phyloP scores from a whole-genome alignment of 2,797 vertebrate species.

The Typhlichthys subterraneus region DNA sequence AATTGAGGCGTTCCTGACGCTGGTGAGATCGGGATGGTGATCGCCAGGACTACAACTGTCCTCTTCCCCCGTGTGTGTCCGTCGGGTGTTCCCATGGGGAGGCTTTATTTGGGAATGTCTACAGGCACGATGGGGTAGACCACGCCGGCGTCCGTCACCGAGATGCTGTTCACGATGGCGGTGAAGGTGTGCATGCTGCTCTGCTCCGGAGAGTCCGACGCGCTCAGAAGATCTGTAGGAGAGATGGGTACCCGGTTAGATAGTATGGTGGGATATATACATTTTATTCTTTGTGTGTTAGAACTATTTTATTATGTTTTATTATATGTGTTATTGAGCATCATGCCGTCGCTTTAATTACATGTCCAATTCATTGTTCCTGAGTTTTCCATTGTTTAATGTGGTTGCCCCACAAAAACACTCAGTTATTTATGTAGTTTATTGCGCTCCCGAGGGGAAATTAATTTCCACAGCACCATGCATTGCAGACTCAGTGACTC shows the following conservation, averaged over 20 bases:
- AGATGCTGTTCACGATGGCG: slow-evolving; percentile 93
- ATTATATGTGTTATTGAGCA: no score
- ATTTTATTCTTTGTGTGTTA: no score
- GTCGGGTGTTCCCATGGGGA: slow-evolving; percentile 15
- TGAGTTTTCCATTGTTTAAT: no score
- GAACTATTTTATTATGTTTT: no score
- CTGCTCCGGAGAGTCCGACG: slow-evolving; percentile 82
- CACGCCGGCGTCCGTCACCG: slow-evolving; percentile 78
- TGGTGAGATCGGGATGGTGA: background rate
- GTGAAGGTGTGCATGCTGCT: slow-evolving; percentile 89
- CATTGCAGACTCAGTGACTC: no score
- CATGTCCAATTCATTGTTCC: no score
- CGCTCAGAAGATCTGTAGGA: slow-evolving; percentile 84
- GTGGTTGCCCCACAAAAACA: no score
- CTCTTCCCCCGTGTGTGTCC: slow-evolving; percentile 26
- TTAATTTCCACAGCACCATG: no score
- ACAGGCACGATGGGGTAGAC: slow-evolving; percentile 71
- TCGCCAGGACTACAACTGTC: background rate
- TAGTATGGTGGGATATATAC: background rate
- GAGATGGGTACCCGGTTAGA: slow-evolving; percentile 9
- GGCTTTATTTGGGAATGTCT: slow-evolving; percentile 80
- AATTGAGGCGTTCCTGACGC: no score
- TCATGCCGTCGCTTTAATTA: no score
- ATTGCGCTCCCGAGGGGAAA: no score
- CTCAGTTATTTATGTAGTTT: no score